phyloP scores from a whole-genome alignment of 2,113 vertebrate genomes.

The Pandion haliaetus region DNA sequence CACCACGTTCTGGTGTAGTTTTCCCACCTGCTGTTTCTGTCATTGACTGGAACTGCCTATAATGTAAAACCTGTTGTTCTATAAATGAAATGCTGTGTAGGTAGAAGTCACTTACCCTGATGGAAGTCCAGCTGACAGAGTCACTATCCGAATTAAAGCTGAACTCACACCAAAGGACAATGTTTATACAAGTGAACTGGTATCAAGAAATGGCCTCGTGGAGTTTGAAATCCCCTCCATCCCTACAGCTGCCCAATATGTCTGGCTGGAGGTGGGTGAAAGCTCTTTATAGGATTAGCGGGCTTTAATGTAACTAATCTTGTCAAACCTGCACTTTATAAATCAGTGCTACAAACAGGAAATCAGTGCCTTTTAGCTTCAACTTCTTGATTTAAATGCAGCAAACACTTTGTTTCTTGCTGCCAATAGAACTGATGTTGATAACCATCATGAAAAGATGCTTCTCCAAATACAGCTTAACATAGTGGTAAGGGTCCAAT shows the following conservation, averaged over 20 bases:
- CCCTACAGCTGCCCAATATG: constrained; percentile 87
- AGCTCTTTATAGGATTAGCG: constrained; percentile 31
- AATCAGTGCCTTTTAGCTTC: neutral
- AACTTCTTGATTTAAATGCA: neutral
- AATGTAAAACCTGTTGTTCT: neutral
- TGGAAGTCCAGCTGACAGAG: constrained; percentile 86
- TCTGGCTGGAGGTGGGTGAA: constrained; percentile 92
- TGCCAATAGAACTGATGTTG: neutral
- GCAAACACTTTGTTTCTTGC: neutral
- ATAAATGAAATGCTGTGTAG: constrained; percentile 43
- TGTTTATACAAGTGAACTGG: constrained; percentile 84
- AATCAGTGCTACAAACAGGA: neutral
- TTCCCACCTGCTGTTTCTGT: neutral
- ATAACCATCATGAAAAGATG: neutral
- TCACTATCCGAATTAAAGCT: constrained; percentile 86
- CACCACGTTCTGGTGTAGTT: neutral
- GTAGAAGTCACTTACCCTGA: constrained; percentile 91
- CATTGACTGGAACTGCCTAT: neutral
- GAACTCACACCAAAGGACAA: constrained; percentile 90
- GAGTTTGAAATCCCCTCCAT: constrained; percentile 92
- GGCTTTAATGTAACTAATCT: constrained; percentile 40
- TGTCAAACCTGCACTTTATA: constrained; percentile 33
- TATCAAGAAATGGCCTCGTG: constrained; percentile 81
- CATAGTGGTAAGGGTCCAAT: neutral
- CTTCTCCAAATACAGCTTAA: neutral